A percentile compares a stretch with the other conserved stretches of the same genome.
Conservation (phyloP, 2,797 vertebrate species). For the Sebastes ruberrimus region DNA sequence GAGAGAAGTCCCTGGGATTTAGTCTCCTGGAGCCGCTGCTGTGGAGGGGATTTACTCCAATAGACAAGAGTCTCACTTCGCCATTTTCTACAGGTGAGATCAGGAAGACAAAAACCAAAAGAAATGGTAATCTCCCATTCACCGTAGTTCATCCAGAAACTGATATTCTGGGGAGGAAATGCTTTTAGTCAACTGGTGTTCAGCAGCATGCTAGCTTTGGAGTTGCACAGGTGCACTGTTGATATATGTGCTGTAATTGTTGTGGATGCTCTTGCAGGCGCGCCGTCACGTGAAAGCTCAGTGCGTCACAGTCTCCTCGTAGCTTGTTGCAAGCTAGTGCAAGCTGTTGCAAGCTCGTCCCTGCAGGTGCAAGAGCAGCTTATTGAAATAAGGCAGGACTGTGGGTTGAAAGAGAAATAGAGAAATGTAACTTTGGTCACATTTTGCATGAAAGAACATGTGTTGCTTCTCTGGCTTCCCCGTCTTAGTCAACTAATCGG, state of each 20-base stretch:
- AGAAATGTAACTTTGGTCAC: background rate
- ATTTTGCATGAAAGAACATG: background rate
- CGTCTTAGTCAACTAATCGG: too few species aligned
- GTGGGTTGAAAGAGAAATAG: background rate
- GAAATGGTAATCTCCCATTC: slow-evolving; percentile 49
- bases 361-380: slow-evolving; percentile 33
- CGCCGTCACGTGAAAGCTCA: background rate
- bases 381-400: background rate
- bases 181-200: background rate
- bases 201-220: background rate
- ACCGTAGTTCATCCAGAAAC: slow-evolving; percentile 11
- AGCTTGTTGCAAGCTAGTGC: slow-evolving; percentile 1
- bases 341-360: slow-evolving; percentile 22
- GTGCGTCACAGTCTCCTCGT: background rate
- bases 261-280: background rate
- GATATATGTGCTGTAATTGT: background rate
- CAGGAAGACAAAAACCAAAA: slow-evolving; percentile 41
- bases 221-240: background rate
- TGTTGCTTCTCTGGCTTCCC: too few species aligned
- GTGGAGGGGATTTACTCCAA: slow-evolving; percentile 64
- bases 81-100: slow-evolving; percentile 63
- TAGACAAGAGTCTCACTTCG: slow-evolving; percentile 41
- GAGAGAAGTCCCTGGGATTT: slow-evolving; percentile 70
- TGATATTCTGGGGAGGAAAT: slow-evolving; percentile 10
- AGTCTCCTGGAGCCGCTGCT: slow-evolving; percentile 61